Percentiles rank a stretch among this genome's conserved stretches.
phyloP scores from a whole-genome alignment of 2,888 invertebrate species.

The Macrosiphum euphorbiae region DNA sequence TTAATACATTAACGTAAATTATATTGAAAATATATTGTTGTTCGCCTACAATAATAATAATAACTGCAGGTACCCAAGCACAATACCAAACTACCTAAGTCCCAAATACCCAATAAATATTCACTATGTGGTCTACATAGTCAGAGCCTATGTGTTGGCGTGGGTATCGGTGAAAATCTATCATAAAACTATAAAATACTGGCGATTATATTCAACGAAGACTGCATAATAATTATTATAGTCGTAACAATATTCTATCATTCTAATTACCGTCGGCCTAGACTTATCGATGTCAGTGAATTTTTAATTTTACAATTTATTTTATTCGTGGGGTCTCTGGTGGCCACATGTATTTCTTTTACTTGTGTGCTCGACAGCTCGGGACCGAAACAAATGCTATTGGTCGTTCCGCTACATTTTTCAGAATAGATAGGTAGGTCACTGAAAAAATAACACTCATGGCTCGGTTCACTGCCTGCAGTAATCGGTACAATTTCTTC shows the following conservation, averaged over 20 bases:
- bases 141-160: no score
- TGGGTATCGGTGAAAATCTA: no score
- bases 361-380: not conserved
- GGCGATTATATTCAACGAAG: no score
- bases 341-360: not conserved
- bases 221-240: no score
- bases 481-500: not conserved
- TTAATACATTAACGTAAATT: not conserved
- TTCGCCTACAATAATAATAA: not conserved
- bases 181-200: no score
- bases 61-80: not conserved
- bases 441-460: not conserved
- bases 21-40: not conserved
- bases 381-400: not conserved
- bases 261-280: not conserved
- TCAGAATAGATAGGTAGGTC: not conserved
- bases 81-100: no score
- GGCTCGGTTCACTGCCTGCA: not conserved
- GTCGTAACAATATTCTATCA: no score
- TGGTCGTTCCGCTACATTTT: not conserved
- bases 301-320: not conserved
- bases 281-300: not conserved
- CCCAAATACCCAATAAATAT: not conserved
- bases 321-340: not conserved
- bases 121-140: not conserved